Base-by-base conservation (phyloP, 2,888 invertebrate species). In the Heterodera filipjevi region DNA sequence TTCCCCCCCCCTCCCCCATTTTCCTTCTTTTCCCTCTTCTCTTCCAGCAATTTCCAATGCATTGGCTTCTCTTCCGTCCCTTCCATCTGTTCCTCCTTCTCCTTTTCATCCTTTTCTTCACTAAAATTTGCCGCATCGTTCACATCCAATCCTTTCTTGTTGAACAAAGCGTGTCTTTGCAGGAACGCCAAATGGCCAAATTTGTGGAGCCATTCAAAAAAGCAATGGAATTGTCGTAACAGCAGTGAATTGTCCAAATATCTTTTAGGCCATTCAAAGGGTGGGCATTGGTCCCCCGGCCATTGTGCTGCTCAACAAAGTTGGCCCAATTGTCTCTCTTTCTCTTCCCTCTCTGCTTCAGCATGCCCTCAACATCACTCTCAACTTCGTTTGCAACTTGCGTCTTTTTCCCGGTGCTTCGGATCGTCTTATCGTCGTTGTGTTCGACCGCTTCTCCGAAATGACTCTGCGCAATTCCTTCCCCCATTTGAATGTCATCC, bases 301-400 rank as follows among this genome's bases (percentile, higher is more conserved):
- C 8, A 76, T 83, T 27, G 10, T 83, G 3, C 39, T 83, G 49
- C 53, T 83, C 8, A 83, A 83, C 46, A 84, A 83, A 68, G 83
- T 83, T 64, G 10, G 49, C 1, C 39, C 39, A 39, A 39, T 39
- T 12, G 8, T 12, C 2, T 12, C 39, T 12, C 39, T 2, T 39
- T 12, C 39, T 10, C 39, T 3, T 39, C 39, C 39, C 39, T 10
- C 39, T 10, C 6, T 73, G 22, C 16, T 86, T 77, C 77, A 87
- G 87, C 84, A 86, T 77, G 87, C 87, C 49, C 82, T 87, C 59
- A 86, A 87, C 59, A 84, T 87, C 35, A 86, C 87, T 3, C 77
- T 86, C 32, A 87, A 87, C 74, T 87, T 85, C 82, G 73, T 87
- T 32, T 87, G 87, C 79, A 87, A 87, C 71, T 49, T 85, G 70